Base-by-base conservation (phyloP, 1,140 invertebrate species). In the Drosophila setifemur region DNA sequence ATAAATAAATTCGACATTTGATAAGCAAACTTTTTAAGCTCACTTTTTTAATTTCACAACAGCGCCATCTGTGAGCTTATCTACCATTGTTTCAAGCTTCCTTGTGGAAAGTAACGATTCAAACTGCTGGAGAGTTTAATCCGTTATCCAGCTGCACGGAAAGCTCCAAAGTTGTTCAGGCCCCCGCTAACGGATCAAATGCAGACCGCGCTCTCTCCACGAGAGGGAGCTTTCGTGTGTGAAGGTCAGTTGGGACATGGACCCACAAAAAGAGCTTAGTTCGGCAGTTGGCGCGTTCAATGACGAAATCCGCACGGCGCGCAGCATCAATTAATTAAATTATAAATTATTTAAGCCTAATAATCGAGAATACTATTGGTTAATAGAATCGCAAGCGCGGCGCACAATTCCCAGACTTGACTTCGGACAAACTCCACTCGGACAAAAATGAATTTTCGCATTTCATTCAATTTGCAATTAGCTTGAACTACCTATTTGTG, bases 231-330 rank as follows among this genome's bases (percentile, higher is more conserved):
- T 53, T 78, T 47, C 2, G 19, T 11, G 31, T 18, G 19, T 79
- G 79, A 83, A 83, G 79, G 74, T 85, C 79, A 85, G 81, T 54
- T 50, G 70, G 81, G 74, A 85, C 81, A 68, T 63, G 54, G 72
- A 39, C 48, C 43, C 33, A 44, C 26, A 29, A 33, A 2, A 8
- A n/a, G 23, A 44, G 42, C 28, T 61, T 48, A 58, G 53, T 43
- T 12, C 19, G 19, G 57, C 44, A 86, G 81, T 85, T 66, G 48
- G 57, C 76, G 66, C 81, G 81, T 72, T 85, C 35, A 86, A 85
- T 79, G 74, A 85, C 70, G 55, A 86, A 52, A 58, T 79, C 52
- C 47, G 60, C 81, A 86, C 60, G 58, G 49, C 49, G 67, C 50
- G 52, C 49, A 67, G 37, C 47, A 48, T 52, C 69, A 63, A 69